Evolutionary conservation across 2,888 invertebrate species (phyloP).

Genomic region (Xestoiulus laeticollis): DNA sequence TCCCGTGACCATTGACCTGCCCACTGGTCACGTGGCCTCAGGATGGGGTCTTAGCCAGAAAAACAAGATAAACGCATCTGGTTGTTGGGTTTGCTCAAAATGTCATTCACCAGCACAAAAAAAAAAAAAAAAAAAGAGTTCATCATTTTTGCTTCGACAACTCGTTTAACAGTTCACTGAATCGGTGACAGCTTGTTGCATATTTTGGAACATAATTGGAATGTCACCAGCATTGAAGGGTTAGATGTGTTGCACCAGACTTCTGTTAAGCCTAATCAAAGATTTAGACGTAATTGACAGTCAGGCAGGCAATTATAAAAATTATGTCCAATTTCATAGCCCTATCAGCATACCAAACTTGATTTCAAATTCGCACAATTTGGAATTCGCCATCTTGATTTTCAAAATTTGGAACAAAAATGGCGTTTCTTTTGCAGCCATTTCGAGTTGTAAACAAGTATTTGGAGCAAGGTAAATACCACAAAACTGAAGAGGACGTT

Average conservation of each 20-base stretch:
- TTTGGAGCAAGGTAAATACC: too few relatives aligned
- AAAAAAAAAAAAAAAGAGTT: slow-evolving; percentile 27
- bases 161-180: slow-evolving; percentile 12
- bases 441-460: too few relatives aligned
- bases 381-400: too few relatives aligned
- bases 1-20: background rate
- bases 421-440: too few relatives aligned
- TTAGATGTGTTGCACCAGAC: background rate
- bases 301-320: too few relatives aligned
- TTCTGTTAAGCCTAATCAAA: too few relatives aligned
- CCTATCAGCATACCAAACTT: too few relatives aligned
- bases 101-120: slow-evolving; percentile 21
- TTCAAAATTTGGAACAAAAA: too few relatives aligned
- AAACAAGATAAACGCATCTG: background rate
- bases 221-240: background rate
- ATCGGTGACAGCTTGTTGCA: background rate
- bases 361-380: too few relatives aligned
- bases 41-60: background rate
- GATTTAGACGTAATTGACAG: too few relatives aligned
- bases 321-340: background rate
- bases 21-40: background rate
- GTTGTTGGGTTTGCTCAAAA: background rate
- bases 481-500: too few relatives aligned
- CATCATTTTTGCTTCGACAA: background rate
- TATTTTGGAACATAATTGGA: background rate